Conservation (phyloP, 2,888 invertebrate genomes). For the Lacanobia oleracea region DNA sequence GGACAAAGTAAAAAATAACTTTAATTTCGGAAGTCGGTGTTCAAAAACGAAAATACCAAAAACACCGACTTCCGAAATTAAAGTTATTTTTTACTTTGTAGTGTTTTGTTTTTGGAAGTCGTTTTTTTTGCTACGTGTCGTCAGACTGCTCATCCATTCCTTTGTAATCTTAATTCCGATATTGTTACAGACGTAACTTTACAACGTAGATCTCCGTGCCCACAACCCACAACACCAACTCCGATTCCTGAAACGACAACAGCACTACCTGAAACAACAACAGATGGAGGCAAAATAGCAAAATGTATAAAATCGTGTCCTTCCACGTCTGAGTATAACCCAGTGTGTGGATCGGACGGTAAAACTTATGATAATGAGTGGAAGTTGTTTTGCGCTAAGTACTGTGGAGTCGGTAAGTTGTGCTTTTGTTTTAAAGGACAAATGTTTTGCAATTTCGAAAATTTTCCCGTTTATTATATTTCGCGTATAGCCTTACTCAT, state of each 20-base stretch:
- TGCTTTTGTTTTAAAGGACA: too few species aligned
- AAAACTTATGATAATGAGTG: constrained; percentile 52
- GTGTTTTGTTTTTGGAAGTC: too few species aligned
- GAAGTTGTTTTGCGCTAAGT: too few species aligned
- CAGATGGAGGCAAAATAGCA: constrained; percentile 14
- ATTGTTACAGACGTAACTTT: constrained; percentile 43
- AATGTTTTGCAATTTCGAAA: too few species aligned
- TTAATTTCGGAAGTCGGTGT: too few species aligned
- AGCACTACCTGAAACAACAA: constrained; percentile 6
- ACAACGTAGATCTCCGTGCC: constrained; percentile 45
- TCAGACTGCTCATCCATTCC: background rate
- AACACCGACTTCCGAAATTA: too few species aligned
- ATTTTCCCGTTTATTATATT: too few species aligned
- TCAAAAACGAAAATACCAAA: too few species aligned
- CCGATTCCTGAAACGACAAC: background rate
- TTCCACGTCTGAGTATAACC: constrained; percentile 82
- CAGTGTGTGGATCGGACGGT: constrained; percentile 84
- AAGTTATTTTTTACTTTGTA: too few species aligned
- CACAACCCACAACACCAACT: background rate
- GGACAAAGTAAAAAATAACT: too few species aligned
- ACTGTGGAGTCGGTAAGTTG: too few species aligned
- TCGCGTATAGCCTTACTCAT: too few species aligned
- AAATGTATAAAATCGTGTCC: constrained; percentile 59
- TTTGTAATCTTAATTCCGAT: background rate
- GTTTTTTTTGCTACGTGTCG: background rate